Base-by-base conservation (phyloP, 2,113 vertebrate genomes). In the Steatornis caripensis region DNA sequence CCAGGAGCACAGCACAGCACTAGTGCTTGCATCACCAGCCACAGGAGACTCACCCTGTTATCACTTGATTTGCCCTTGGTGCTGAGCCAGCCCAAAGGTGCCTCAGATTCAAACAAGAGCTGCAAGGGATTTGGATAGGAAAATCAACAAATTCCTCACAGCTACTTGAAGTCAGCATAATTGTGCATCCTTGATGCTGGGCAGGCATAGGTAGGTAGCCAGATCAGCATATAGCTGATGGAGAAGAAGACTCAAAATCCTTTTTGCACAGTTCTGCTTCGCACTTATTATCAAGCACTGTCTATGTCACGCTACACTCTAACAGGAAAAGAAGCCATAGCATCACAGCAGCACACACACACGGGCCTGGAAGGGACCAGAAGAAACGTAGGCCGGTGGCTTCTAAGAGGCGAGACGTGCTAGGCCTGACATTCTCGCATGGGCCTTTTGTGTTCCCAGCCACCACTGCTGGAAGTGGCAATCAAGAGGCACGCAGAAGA, bases 361-460 rank as follows among this genome's bases (percentile, higher is more conserved):
- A 32, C 0, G 0, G 14, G 17, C 48, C 58, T 60, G 27, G 24
- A 82, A 84, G 19, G 22, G 23, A 48, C 20, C 11, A 36, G 45
- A 65, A 48, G 29, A 80, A 86, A 37, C 27, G 15, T 43, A 45
- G 6, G 27, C 32, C 49, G 29, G 32, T 32, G n/a, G 7, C n/a
- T 87, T 66, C 64, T 36, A 66, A 53, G 13, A 12, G 12, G 27
- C 3, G 2, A 81, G 32, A 6, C 55, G 8, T 61, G n/a, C 13
- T 46, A 54, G 27, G 17, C 15, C 16, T 0, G 0, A 22, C 17
- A 51, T 13, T 9, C 22, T 51, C 12, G 26, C 36, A 17, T 0
- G 7, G 18, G 20, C 21, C 15, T 45, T 54, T 71, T 39, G 16
- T 21, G 15, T 49, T 71, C 53, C 64, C 57, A 85, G 39, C 11